Base-by-base conservation (phyloP, 2,113 vertebrate genomes). In the Polypterus senegalus region DNA sequence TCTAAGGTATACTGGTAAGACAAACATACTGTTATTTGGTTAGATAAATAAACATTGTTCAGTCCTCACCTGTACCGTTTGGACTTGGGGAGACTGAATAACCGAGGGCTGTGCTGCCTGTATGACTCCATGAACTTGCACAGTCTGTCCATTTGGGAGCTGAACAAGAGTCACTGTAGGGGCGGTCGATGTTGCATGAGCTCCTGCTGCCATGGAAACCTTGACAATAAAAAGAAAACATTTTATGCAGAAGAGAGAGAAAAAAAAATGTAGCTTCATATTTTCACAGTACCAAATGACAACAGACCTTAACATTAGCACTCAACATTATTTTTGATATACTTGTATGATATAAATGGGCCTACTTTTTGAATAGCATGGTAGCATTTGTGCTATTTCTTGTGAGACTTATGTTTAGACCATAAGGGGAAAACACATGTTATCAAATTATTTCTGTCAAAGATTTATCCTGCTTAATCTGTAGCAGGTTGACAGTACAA, bases 41-140 rank as follows among this genome's bases (percentile, higher is more conserved):
- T 27, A 27, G 27, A 27, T 27, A 27, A 27, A 27, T 27, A 27
- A 27, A 52, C 76, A 76, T 57, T 71, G 67, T 76, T 67, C 75
- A 27, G 57, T 56, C 69, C 79, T 78, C 79, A 99, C 96, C 88
- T 99, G 96, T 63, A 98, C 92, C 58, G 96, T 89, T 74, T 99
- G 95, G 70, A 98, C 90, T 71, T 98, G 95, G 59, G 95, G 96
- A 65, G 95, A 92, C 79, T 99, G 96, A 77, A 99, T 99, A 72
- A 99, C 96, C 4, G 96, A 99, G 3, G 93, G 92, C 81, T 99
- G 96, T 57, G 96, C 92, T 5, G 95, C 88, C 78, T 99, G 96
- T 80, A 99, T 99, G 73, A 99, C 96, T 9, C 94, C 94, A 52
- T 99, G 96, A 68, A 99, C 96, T 78, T 99, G 96, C 66, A 98